Conservation (phyloP, 2,888 invertebrate species). For the Ophonus ardosiacus region DNA sequence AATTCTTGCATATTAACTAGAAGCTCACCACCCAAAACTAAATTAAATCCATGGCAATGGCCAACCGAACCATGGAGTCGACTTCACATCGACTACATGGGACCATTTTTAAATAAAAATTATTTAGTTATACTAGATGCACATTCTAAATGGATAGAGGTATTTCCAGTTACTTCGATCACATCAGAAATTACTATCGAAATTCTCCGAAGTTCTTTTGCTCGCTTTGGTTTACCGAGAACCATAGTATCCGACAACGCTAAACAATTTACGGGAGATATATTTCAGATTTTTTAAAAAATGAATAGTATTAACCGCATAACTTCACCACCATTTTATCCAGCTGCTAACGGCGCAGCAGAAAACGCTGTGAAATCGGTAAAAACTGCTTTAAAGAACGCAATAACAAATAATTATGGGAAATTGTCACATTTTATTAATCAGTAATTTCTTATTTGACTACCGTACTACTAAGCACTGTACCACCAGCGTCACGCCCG, state of each 20-base stretch:
- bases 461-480: conserved; percentile 64
- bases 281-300: no score
- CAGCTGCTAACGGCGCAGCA: conserved; percentile 66
- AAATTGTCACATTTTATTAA: conserved; percentile 51
- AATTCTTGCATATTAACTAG: conserved; percentile 55
- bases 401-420: conserved; percentile 31
- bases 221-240: conserved; percentile 65
- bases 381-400: conserved; percentile 65
- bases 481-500: conserved; percentile 61
- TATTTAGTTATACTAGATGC: conserved; percentile 52
- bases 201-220: conserved; percentile 56
- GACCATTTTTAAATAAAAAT: not conserved
- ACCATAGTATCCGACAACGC: conserved; percentile 66
- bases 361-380: conserved; percentile 66
- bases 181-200: conserved; percentile 56
- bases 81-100: conserved; percentile 66
- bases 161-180: conserved; percentile 26
- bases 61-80: conserved; percentile 66
- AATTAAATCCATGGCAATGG: conserved; percentile 65
- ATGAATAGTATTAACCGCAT: conserved; percentile 64
- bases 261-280: conserved; percentile 62
- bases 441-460: conserved; percentile 65
- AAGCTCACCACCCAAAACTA: conserved; percentile 55
- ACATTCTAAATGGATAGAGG: conserved; percentile 59
- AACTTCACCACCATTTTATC: conserved; percentile 64